Conservation (phyloP, 2,888 invertebrate species). For the Boloria euphrosyne region DNA sequence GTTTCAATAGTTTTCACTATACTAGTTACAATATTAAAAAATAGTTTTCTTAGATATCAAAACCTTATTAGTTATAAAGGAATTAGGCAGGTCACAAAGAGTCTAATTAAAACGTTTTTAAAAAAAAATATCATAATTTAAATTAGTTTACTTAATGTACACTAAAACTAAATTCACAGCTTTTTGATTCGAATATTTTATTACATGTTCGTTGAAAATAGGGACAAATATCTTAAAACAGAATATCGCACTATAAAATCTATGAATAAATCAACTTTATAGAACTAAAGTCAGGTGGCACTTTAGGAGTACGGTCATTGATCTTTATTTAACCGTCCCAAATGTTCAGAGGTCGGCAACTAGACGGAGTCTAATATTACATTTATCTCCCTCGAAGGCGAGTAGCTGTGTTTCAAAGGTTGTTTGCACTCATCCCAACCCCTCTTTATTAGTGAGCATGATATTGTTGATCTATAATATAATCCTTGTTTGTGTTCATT, state of each 20-base stretch:
- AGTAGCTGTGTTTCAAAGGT: constrained; percentile 47
- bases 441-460: constrained; percentile 6
- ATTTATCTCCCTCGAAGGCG: constrained; percentile 56
- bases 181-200: too few relatives aligned
- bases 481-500: neutral
- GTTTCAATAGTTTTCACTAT: too few relatives aligned
- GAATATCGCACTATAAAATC: neutral
- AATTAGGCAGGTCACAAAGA: too few relatives aligned
- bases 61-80: too few relatives aligned
- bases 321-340: constrained; percentile 66
- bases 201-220: too few relatives aligned
- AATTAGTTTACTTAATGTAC: too few relatives aligned
- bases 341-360: constrained; percentile 47
- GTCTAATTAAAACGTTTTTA: too few relatives aligned
- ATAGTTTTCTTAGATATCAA: too few relatives aligned
- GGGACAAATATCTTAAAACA: neutral
- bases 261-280: constrained; percentile 17
- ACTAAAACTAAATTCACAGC: too few relatives aligned
- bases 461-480: constrained; percentile 2
- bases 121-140: too few relatives aligned
- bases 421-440: constrained; percentile 49
- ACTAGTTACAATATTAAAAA: too few relatives aligned
- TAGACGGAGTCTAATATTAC: constrained; percentile 53
- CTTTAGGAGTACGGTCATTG: constrained; percentile 62
- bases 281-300: constrained; percentile 54